Evolutionary conservation across 2,888 invertebrate species (phyloP).

Genomic region (Plagodis pulveraria): DNA sequence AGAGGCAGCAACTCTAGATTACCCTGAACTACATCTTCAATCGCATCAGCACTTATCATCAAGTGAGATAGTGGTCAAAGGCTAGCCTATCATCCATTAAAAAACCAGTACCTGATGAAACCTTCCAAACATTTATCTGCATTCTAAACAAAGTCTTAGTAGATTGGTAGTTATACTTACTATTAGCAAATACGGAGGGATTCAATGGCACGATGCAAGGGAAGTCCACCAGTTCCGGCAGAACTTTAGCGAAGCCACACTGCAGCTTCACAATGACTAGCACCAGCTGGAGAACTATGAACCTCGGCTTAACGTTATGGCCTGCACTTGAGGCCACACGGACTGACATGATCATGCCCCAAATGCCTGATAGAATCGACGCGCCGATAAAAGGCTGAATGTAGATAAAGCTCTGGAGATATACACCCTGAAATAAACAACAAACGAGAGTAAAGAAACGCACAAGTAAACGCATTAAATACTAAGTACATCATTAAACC

Average conservation of each 20-base stretch:
- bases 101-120: too few species aligned
- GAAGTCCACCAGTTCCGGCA: slow-evolving; percentile 82
- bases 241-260: slow-evolving; percentile 82
- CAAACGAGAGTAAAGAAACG: not conserved
- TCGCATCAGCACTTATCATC: too few species aligned
- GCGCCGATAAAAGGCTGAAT: slow-evolving; percentile 87
- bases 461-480: too few species aligned
- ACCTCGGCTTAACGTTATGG: slow-evolving; percentile 75
- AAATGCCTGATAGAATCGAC: slow-evolving; percentile 88
- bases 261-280: slow-evolving; percentile 89
- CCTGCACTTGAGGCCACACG: slow-evolving; percentile 71
- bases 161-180: slow-evolving; percentile 72
- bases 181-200: slow-evolving; percentile 87
- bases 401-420: slow-evolving; percentile 74
- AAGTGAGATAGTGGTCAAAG: too few species aligned
- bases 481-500: too few species aligned
- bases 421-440: slow-evolving; percentile 28
- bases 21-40: too few species aligned
- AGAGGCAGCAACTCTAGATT: too few species aligned
- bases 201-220: slow-evolving; percentile 88
- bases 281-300: slow-evolving; percentile 86
- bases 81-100: too few species aligned
- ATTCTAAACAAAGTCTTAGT: not conserved
- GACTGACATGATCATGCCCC: slow-evolving; percentile 88
- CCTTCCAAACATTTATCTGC: not conserved